Evolutionary conservation across 2,888 invertebrate species (phyloP), one percentile per base, ranked within the genome.

Genomic region (Chouioia cunea): DNA sequence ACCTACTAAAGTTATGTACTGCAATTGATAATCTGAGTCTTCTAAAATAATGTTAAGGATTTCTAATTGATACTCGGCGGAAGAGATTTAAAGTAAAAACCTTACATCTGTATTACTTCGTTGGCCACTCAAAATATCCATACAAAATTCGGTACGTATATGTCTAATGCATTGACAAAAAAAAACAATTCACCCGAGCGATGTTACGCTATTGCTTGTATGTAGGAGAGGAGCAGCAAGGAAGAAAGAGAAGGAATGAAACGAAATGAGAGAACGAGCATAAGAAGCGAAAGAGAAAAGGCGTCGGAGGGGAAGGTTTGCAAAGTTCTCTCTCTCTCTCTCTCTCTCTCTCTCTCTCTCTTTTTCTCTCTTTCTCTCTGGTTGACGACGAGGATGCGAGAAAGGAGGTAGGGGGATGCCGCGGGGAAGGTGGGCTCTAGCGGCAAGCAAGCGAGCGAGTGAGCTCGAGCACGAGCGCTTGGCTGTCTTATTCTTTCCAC

Each of bases 401-500:
- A 20, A 43, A 43, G 12, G 46, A n/a, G 23, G 43, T 15, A 4
- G 58, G 16, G 44, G 50, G 22, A 18, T 22, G 23, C 22, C 10
- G 52, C 52, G 53, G 52, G 43, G 57, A 22, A 57, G 50, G 58
- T 27, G 71, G 64, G 72, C 36, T 36, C 36, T 36, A 36, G 36
- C 12, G 36, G 36, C 36, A 36, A 36, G 36, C 36, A 10, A 62
- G 66, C 46, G 62, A 63, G 73, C 70, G 64, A n/a, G 71, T 62
- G 36, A 72, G 75, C 72, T 74, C 73, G 77, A 71, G 73, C 77
- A 78, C 75, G 78, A 76, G 76, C 53, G 63, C 73, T 70, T 73
- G 76, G 82, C 83, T 83, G 83, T 84, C 84, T 85, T 85, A 84
- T 85, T 85, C 84, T 84, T 85, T 85, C 83, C 85, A 84, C 85